Evolutionary conservation across 2,113 vertebrate species (phyloP).

Genomic region (Cephalopholis sonnerati): DNA sequence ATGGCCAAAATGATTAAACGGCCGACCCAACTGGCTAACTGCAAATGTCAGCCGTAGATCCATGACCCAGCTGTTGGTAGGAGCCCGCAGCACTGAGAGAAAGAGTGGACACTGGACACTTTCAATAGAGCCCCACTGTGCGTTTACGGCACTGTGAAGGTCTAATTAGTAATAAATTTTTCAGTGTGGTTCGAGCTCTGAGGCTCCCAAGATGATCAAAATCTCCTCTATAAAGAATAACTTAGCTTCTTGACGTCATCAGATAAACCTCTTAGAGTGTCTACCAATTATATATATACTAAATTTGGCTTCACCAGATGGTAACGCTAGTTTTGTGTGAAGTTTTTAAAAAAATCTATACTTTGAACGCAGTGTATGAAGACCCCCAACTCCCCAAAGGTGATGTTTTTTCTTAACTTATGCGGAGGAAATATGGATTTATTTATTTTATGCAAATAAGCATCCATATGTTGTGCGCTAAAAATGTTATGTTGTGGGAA

Average conservation of each 20-base stretch:
- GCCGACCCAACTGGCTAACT: constrained; percentile 47
- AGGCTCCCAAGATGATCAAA: background rate
- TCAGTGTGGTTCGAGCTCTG: background rate
- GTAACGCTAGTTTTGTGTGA: too few relatives aligned
- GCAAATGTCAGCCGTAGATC: constrained; percentile 66
- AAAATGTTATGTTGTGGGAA: background rate
- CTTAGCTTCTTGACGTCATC: background rate
- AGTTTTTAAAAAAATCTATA: background rate
- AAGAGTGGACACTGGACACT: background rate
- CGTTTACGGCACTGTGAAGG: background rate
- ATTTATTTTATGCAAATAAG: background rate
- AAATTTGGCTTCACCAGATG: background rate
- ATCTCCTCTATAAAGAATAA: background rate
- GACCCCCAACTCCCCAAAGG: background rate
- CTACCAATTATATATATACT: background rate
- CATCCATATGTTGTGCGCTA: background rate
- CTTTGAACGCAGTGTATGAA: background rate
- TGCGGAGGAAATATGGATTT: background rate
- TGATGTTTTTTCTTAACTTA: background rate
- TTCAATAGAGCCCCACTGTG: background rate
- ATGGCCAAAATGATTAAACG: constrained; percentile 68
- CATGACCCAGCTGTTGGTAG: constrained; percentile 37
- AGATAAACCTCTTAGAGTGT: background rate
- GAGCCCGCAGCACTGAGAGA: background rate
- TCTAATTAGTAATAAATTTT: constrained; percentile 15